These are phyloP conservation scores for Falcaria lacertinaria DNA, from an alignment of 2,888 invertebrate species.

Conservation along the genomic window DNA sequence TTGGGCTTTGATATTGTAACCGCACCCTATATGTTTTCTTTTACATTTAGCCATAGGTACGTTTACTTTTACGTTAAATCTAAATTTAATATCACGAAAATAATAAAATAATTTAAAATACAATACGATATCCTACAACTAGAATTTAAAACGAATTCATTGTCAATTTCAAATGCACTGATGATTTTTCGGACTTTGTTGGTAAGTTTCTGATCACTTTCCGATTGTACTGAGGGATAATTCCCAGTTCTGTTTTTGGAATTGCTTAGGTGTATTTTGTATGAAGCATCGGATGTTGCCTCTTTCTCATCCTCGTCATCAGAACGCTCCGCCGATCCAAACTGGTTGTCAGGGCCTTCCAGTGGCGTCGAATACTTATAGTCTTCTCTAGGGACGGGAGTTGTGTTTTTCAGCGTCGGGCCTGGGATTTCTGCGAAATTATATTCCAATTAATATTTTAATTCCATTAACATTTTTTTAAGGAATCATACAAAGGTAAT, in stretches of 20 bases:
- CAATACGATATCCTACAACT: constrained; percentile 19
- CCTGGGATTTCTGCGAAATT: constrained; percentile 85
- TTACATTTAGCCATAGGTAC: no score
- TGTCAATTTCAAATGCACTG: constrained; percentile 49
- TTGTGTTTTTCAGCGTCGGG: constrained; percentile 79
- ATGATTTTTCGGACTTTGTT: constrained; percentile 67
- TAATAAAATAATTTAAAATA: constrained; percentile 10
- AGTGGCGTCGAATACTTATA: constrained; percentile 62
- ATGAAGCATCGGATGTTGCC: constrained; percentile 26
- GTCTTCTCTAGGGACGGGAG: constrained; percentile 79
- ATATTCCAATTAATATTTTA: background rate
- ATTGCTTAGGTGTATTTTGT: constrained; percentile 29
- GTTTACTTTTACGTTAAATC: constrained; percentile 24
- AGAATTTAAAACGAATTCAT: constrained; percentile 28
- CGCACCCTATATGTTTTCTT: no score
- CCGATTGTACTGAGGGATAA: constrained; percentile 29
- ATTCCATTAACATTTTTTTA: no score
- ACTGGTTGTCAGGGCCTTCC: constrained; percentile 82
- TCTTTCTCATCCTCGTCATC: constrained; percentile 81
- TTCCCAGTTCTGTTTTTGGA: constrained; percentile 45
- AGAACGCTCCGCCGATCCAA: constrained; percentile 85
- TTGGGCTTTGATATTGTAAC: no score
- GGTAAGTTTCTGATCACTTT: constrained; percentile 55
- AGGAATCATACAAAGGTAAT: no score
- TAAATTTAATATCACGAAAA: constrained; percentile 21